Evolutionary conservation across 2,113 vertebrate genomes (phyloP).

Genomic region (Cyphomyrus plagiostoma): DNA sequence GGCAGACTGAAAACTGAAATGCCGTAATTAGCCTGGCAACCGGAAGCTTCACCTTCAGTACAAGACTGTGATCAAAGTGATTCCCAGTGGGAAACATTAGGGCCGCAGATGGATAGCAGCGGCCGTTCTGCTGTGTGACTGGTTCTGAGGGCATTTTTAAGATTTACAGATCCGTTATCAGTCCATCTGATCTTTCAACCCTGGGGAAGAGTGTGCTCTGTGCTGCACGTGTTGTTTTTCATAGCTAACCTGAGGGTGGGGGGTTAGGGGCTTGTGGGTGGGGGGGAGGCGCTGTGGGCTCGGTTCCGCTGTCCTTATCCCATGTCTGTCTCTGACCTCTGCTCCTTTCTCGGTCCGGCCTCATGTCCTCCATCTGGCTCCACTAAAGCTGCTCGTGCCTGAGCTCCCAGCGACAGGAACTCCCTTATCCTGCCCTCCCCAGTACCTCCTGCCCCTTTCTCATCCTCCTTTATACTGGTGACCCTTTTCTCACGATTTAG

Average conservation of each 20-base stretch:
- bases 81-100: not conserved
- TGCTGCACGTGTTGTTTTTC: not conserved
- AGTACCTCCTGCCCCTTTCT: slow-evolving; percentile 6
- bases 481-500: not conserved
- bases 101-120: not conserved
- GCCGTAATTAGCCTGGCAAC: slow-evolving; percentile 56
- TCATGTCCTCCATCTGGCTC: slow-evolving; percentile 58
- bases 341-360: slow-evolving; percentile 69
- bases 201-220: not conserved
- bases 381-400: slow-evolving; percentile 54
- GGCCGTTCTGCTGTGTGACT: not conserved
- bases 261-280: not conserved
- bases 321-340: slow-evolving; percentile 52
- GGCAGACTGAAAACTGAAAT: slow-evolving; percentile 60
- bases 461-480: not conserved
- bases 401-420: slow-evolving; percentile 62
- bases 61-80: not conserved
- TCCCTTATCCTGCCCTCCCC: slow-evolving; percentile 35
- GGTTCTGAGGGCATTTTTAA: not conserved
- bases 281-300: not conserved
- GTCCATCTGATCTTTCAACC: not conserved
- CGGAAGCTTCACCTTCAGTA: slow-evolving; percentile 41
- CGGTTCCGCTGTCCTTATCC: slow-evolving; percentile 48
- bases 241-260: slow-evolving; percentile 11
- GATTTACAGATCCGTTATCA: not conserved